Base-by-base conservation (phyloP, 2,113 vertebrate genomes). In the Osmerus mordax region DNA sequence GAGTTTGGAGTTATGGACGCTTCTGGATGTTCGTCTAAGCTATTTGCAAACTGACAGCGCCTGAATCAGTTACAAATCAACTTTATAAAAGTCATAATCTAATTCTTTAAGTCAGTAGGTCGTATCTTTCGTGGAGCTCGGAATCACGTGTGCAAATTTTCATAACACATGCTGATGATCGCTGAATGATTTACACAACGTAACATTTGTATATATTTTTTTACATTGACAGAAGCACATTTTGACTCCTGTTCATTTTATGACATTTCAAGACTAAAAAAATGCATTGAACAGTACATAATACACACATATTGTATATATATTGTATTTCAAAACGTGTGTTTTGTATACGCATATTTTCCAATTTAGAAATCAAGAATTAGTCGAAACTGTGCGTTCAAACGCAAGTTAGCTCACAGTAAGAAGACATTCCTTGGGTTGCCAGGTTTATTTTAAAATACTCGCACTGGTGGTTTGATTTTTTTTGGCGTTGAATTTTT, bases 361-460 rank as follows among this genome's bases (percentile, higher is more conserved):
- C 6, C 3, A 1, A 29, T 21, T 19, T 14, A 11, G 29, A 69
- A 29, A 18, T 1, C 36, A 15, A 47, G 7, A 47, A 7, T 41
- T 21, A 81, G 32, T 53, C 2, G 89, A 91, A 90, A 76, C 81
- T 14, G 28, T 65, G 59, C 1, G 64, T 66, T 3, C 1, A 14
- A 76, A 76, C 21, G 2, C 4, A 70, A 55, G 2, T 0, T 0
- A 36, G 3, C 4, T 76, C 28, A 63, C 32, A 36, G 32, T 36
- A 7, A 36, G 4, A 7, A 36, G 32, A 36, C 4, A 36, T 36
- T 36, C 32, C 0, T 0, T 8, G 11, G 1, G 83, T 81, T 86
- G 79, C 85, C 84, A 87, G 28, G 3, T 77, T 61, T 28, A 11
- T 47, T 47, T 36, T 0, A 2, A 9, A 47, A 47, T 12, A 47